These are phyloP conservation scores for Phalera bucephala DNA, from an alignment of 2,888 invertebrate species.

Conservation along the genomic window DNA sequence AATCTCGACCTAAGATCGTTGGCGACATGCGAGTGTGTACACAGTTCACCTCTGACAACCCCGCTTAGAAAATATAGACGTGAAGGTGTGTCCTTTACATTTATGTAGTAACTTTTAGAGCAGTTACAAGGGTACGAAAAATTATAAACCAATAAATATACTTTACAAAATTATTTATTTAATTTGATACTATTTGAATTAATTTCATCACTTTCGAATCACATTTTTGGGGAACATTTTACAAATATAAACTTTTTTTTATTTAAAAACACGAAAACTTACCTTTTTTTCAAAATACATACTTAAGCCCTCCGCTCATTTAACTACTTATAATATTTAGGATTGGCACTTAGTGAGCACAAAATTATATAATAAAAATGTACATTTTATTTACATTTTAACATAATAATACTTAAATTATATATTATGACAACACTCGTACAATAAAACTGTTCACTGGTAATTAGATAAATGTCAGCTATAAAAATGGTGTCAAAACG, in stretches of 20 bases:
- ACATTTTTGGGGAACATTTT: slow-evolving; percentile 43
- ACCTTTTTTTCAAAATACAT: slow-evolving; percentile 9
- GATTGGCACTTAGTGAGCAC: slow-evolving; percentile 79
- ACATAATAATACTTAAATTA: slow-evolving; percentile 18
- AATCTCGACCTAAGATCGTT: too few species aligned
- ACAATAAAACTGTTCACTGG: too few species aligned
- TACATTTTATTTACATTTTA: slow-evolving; percentile 44
- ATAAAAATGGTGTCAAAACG: too few species aligned
- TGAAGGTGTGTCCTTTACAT: too few species aligned
- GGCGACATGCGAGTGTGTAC: too few species aligned
- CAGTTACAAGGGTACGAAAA: too few species aligned
- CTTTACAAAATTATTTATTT: slow-evolving; percentile 61
- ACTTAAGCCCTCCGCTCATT: slow-evolving; percentile 31
- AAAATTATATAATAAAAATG: slow-evolving; percentile 40
- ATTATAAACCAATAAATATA: too few species aligned
- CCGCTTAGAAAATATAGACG: too few species aligned
- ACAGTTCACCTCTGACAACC: too few species aligned
- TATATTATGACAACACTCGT: slow-evolving; percentile 25
- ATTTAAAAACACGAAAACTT: slow-evolving; percentile 25
- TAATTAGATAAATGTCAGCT: too few species aligned
- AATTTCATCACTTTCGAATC: slow-evolving; percentile 61
- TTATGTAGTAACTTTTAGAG: too few species aligned
- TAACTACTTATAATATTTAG: slow-evolving; percentile 63
- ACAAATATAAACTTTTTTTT: slow-evolving; percentile 44
- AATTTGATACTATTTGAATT: slow-evolving; percentile 45